Percentiles rank a stretch among this genome's conserved stretches.
These are phyloP conservation scores for Aegithalos caudatus DNA, from an alignment of 2,113 vertebrate genomes.

Conservation along the genomic window DNA sequence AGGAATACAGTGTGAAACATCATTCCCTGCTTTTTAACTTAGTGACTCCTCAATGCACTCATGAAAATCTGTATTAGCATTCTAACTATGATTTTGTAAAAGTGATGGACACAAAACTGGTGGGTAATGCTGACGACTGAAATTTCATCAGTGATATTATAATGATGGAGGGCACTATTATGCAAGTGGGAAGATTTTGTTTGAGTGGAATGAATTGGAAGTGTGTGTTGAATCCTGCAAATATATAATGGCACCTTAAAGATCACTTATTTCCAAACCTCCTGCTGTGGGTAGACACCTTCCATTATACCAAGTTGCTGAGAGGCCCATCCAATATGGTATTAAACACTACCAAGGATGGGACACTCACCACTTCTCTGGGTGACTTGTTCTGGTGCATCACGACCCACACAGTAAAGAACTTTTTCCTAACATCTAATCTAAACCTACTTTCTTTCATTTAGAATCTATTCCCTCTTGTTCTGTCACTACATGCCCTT, in stretches of 20 bases:
- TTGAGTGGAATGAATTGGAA: not conserved
- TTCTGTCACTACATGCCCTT: not conserved
- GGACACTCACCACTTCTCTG: not conserved
- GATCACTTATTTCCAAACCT: not conserved
- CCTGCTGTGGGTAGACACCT: not conserved
- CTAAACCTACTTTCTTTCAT: not conserved
- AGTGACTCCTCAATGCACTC: not conserved
- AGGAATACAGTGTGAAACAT: not conserved
- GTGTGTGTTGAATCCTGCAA: not conserved
- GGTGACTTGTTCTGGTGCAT: not conserved
- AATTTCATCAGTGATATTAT: not conserved
- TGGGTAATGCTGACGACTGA: not conserved
- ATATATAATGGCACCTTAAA: not conserved
- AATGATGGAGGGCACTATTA: not conserved
- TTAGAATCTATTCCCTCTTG: not conserved
- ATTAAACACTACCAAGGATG: not conserved
- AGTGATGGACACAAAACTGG: constrained; percentile 14
- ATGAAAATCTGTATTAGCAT: not conserved
- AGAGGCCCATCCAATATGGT: too few species aligned
- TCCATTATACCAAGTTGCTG: not conserved
- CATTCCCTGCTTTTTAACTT: not conserved
- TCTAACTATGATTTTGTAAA: constrained; percentile 23
- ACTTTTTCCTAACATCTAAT: not conserved
- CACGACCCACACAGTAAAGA: not conserved
- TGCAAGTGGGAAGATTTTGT: not conserved